Evolutionary conservation across 1,140 invertebrate genomes (phyloP), one percentile per base, ranked within the genome.

Genomic region (Brachionus koreanus): DNA sequence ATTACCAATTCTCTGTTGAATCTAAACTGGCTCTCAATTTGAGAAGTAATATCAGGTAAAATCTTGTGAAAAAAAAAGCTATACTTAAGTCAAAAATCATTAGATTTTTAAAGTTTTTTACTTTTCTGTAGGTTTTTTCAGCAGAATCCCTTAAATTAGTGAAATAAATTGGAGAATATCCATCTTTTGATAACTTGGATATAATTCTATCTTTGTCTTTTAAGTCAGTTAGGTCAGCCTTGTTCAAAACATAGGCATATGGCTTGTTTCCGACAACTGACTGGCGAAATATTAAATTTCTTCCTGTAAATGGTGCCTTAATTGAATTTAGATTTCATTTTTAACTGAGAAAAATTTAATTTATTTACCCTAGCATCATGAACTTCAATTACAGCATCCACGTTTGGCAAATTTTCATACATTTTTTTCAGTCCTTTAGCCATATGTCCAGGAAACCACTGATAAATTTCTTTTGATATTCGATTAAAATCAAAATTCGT

Each of bases 381-480:
- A 3, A 82, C 65, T 82, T 82, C 82, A 63, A 82, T 74, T 12
- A 82, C 57, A 39, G 57, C 82, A 75, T 82, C 82, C 3, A 82
- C 67, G 72, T 33, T 57, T 35, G 63, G 42, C 33, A 82, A 75
- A n/a, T 33, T 19, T 75, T 74, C 65, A 13, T 82, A 39, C 63
- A 82, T 69, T 72, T 82, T 37, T 43, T 63, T 82, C 23, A 82
- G 23, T 42, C 82, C 82, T 72, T 82, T 82, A 23, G 63, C 37
- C 82, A 82, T 82, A 37, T 82, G 82, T 23, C 82, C 82, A 13
- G 82, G 82, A 82, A 82, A 82, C 82, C 82, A 82, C 39, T 72
- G 39, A 46, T 79, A 79, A 16, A 79, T 7, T 43, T 79, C 76
- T 63, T 79, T 79, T 16, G 76, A 79, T 42, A 79, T 61, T 65